These are phyloP conservation scores for Axis porcinus DNA, from an alignment of 2,113 vertebrate species.

Conservation along the genomic window DNA sequence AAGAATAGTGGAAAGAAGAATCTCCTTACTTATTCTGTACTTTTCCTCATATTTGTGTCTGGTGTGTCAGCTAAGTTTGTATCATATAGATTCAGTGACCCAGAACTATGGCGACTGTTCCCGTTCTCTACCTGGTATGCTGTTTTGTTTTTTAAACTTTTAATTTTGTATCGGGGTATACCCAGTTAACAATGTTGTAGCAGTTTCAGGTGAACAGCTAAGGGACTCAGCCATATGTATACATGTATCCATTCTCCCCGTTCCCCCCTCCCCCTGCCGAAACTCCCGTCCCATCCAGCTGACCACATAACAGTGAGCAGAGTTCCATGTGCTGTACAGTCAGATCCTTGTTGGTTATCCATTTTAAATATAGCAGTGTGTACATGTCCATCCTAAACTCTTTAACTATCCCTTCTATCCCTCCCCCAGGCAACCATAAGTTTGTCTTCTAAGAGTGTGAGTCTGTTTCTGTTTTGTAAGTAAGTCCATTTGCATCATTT, in stretches of 20 bases:
- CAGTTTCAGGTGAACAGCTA: background rate
- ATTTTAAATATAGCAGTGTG: background rate
- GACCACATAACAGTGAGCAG: background rate
- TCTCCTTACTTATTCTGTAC: background rate
- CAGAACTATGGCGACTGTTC: background rate
- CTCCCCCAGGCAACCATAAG: background rate
- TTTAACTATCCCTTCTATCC: background rate
- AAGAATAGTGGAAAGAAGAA: background rate
- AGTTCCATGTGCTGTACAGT: background rate
- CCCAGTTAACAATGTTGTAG: background rate
- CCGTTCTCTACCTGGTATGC: background rate
- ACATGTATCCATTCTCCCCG: background rate
- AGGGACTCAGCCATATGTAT: background rate
- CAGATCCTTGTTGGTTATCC: background rate
- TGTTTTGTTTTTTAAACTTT: background rate
- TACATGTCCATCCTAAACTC: background rate
- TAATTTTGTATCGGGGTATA: background rate
- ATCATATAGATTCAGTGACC: background rate
- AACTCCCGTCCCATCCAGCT: background rate
- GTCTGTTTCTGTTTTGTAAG: background rate
- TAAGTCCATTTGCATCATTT: background rate
- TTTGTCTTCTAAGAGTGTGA: background rate
- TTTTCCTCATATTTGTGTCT: background rate
- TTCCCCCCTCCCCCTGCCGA: background rate
- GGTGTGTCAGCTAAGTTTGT: constrained; percentile 14